Conservation (phyloP, 1,140 invertebrate species). For the Drosophila sp. region DNA sequence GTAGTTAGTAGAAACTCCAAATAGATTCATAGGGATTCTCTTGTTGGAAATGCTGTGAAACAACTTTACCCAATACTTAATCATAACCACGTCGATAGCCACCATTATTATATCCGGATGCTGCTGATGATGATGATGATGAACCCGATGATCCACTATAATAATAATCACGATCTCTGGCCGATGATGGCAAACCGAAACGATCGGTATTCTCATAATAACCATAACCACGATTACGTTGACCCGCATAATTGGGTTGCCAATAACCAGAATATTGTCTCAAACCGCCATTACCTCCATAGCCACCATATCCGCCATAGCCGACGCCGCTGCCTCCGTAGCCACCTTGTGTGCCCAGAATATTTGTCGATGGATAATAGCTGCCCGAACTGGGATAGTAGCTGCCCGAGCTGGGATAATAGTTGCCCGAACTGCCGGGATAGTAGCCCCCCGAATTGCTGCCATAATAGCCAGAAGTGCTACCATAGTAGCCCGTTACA, state of each 20-base stretch:
- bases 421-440: slow-evolving; percentile 26
- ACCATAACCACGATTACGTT: slow-evolving; percentile 79
- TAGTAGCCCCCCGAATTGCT: slow-evolving; percentile 35
- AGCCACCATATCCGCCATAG: slow-evolving; percentile 82
- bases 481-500: slow-evolving; percentile 34
- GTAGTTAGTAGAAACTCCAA: not conserved
- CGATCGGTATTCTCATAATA: slow-evolving; percentile 75
- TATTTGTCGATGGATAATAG: slow-evolving; percentile 75
- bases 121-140: not conserved
- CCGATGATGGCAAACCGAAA: slow-evolving; percentile 66
- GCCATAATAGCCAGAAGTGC: slow-evolving; percentile 42
- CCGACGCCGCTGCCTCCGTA: slow-evolving; percentile 19
- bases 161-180: slow-evolving; percentile 49
- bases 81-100: slow-evolving; percentile 1
- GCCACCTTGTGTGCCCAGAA: slow-evolving; percentile 55
- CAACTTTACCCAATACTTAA: not conserved
- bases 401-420: slow-evolving; percentile 38
- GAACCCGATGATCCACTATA: slow-evolving; percentile 42
- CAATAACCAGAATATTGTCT: slow-evolving; percentile 82
- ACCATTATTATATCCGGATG: not conserved
- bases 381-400: slow-evolving; percentile 45
- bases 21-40: not conserved
- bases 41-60: not conserved
- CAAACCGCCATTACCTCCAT: slow-evolving; percentile 83
- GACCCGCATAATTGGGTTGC: slow-evolving; percentile 75